Evolutionary conservation across 2,797 vertebrate species (phyloP), one percentile per base, ranked within the genome.

Genomic region (Tinamus major): DNA sequence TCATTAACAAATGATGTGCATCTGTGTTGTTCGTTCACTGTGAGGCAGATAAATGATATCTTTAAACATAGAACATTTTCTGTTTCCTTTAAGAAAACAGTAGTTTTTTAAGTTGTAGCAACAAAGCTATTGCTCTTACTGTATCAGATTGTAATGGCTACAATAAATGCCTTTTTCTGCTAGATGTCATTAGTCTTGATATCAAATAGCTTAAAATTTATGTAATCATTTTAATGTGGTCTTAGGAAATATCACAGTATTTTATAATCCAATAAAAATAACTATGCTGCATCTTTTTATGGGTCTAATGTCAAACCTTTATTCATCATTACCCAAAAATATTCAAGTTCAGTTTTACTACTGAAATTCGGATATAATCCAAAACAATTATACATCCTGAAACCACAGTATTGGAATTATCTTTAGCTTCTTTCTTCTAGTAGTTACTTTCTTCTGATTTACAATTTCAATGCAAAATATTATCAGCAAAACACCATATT

Each of bases 191-290:
- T 76, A 65, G 6, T 13, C 63, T 77, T 35, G 17, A 70, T 80
- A 44, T 68, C 20, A 93, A 78, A n/a, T 61, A 90, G 11, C 67
- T 95, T 92, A 70, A 88, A 86, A 91, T 31, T 62, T 70, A 86
- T 71, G n/a, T 18, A 75, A 42, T 68, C 85, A 63, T 94, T 94
- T 92, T 85, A 56, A 94, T 85, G 19, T 35, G 37, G 37, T 84
- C 16, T 88, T 92, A 89, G 83, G 80, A 96, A 94, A 95, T 82
- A 81, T 24, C 8, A 31, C 59, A 10, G 55, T 51, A 89, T 94
- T 92, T 95, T 94, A 95, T 33, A 82, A 84, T 56, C n/a, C 11
- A 63, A 77, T 93, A 93, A 96, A 96, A 92, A 55, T 74, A 95
- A 95, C 51, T 91, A 53, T 61, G 20, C 74, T 85, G 3, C 20